Evolutionary conservation across 2,797 vertebrate species (phyloP), one percentile per base, ranked within the genome.

Genomic region (Tiaroga cobitis): DNA sequence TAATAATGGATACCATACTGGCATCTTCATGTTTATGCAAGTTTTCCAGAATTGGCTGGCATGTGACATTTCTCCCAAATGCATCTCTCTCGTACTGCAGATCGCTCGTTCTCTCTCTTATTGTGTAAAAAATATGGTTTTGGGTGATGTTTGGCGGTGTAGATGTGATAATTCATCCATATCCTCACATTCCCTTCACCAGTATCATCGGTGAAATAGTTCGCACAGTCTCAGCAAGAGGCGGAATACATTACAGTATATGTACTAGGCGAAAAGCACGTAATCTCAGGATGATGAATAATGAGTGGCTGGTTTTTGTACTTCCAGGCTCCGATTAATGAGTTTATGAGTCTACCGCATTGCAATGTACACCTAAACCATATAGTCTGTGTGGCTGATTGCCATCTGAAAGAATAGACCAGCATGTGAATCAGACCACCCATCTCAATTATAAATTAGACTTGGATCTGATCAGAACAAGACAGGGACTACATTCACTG

Each of bases 291-390:
- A 59, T 88, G 70, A 84, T 85, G 78, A 85, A 88, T 88, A 77
- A 87, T 69, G 82, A 78, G 76, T 67, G 49, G 56, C 70, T 80
- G 41, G 29, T 37, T 75, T 85, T 79, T 56, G 37, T 51, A n/a
- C 54, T 51, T 51, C 76, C 63, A 68, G 68, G 85, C 72, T 72
- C 39, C 79, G 73, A 89, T 88, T 76, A 74, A 83, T 87, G 67
- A 76, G 75, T 72, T 82, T 83, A 81, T 69, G 49, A 68, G 80
- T 61, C 84, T 76, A 59, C 82, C 41, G 72, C 49, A 21, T 80
- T 68, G 63, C 34, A 77, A 63, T 81, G 70, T 56, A 24, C 75
- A 74, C 75, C 26, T 34, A 87, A 83, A 78, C 63, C 34, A 84
- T 84, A 69, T 9, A 24, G 67, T 54, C 16, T 46, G 9, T 70